phyloP scores from a whole-genome alignment of 1,140 invertebrate species.

The Drosophila neocordata region DNA sequence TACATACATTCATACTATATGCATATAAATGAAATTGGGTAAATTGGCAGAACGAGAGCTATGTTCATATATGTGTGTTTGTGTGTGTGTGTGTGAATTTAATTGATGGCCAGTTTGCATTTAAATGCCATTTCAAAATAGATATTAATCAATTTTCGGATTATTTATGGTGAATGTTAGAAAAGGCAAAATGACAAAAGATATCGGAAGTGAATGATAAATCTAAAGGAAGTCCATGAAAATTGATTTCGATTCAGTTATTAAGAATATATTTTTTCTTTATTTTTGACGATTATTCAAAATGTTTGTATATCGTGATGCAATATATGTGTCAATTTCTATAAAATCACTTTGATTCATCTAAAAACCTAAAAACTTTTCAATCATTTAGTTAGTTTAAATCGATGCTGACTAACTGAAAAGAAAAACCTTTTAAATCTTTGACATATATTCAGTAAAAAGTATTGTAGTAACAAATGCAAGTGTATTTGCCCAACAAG shows the following conservation, averaged over 20 bases:
- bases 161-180: slow-evolving; percentile 42
- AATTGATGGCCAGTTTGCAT: slow-evolving; percentile 32
- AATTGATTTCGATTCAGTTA: neutral
- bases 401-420: neutral
- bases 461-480: neutral
- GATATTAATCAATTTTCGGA: slow-evolving; percentile 43
- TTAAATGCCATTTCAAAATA: slow-evolving; percentile 38
- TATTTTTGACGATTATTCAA: neutral
- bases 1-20: neutral
- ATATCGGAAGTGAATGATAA: neutral
- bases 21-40: slow-evolving; percentile 36
- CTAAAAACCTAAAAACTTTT: too few relatives aligned
- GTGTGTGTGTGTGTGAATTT: slow-evolving; percentile 18
- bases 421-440: neutral
- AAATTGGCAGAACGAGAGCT: slow-evolving; percentile 4
- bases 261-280: neutral
- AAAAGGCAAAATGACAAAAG: slow-evolving; percentile 3
- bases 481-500: neutral
- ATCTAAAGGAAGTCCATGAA: neutral
- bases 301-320: neutral
- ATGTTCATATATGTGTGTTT: slow-evolving; percentile 10
- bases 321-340: too few relatives aligned
- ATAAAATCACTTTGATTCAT: too few relatives aligned
- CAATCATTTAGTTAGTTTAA: too few relatives aligned
- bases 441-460: neutral